Conservation (phyloP, 2,888 invertebrate genomes). For the Thera britannica region DNA sequence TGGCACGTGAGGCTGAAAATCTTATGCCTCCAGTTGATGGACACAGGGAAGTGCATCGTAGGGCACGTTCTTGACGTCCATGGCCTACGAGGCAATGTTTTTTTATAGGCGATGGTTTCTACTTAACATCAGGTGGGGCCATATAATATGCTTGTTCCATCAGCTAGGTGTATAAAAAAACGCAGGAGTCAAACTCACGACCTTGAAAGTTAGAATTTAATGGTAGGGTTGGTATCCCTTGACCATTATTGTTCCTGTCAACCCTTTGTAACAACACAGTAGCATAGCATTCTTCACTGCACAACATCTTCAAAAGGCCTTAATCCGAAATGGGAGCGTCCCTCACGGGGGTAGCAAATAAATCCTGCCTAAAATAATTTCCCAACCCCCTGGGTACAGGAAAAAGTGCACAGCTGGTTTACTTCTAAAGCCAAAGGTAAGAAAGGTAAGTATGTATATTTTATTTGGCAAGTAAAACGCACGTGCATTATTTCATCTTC, state of each 20-base stretch:
- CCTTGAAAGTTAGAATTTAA: background rate
- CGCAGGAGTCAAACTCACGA: background rate
- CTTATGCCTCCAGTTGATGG: too few relatives aligned
- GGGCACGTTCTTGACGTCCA: too few relatives aligned
- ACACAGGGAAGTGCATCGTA: too few relatives aligned
- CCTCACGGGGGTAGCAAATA: slow-evolving; percentile 41
- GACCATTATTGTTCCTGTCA: slow-evolving; percentile 5
- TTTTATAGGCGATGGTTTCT: too few relatives aligned
- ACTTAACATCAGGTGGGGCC: too few relatives aligned
- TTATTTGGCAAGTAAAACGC: too few relatives aligned
- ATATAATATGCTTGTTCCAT: too few relatives aligned
- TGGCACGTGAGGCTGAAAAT: too few relatives aligned
- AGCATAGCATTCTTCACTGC: slow-evolving; percentile 23
- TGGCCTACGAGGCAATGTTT: too few relatives aligned
- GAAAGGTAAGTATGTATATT: background rate
- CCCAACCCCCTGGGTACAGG: slow-evolving; percentile 36
- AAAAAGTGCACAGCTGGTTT: background rate
- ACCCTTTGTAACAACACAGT: slow-evolving; percentile 27
- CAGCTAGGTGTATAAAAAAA: too few relatives aligned
- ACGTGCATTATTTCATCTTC: too few relatives aligned
- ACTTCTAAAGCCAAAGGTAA: background rate
- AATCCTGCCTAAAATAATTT: slow-evolving; percentile 49
- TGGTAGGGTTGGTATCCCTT: background rate
- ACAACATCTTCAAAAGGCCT: slow-evolving; percentile 36
- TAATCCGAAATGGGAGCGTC: slow-evolving; percentile 44